Conservation (phyloP, 2,113 vertebrate species). For the Barbus barbus region DNA sequence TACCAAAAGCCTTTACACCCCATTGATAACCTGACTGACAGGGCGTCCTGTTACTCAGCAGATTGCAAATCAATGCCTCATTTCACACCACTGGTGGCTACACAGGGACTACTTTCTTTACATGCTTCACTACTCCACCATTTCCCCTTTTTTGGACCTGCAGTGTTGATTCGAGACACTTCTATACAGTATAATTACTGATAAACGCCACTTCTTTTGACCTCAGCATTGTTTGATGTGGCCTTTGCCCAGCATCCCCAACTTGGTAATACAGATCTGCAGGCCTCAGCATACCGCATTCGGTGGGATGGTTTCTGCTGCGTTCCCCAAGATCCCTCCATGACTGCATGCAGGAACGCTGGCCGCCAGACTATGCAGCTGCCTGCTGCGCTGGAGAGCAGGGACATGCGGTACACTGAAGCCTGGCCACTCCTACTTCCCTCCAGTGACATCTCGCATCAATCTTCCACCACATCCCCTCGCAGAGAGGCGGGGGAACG, state of each 20-base stretch:
- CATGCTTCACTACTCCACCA: slow-evolving; percentile 30
- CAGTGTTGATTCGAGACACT: slow-evolving; percentile 34
- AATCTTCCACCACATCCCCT: slow-evolving; percentile 79
- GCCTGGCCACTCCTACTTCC: slow-evolving; percentile 78
- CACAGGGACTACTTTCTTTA: slow-evolving; percentile 39
- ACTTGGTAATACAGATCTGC: slow-evolving; percentile 33
- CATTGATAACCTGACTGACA: slow-evolving; percentile 77
- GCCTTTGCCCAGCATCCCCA: slow-evolving; percentile 11
- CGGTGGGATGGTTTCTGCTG: slow-evolving; percentile 73
- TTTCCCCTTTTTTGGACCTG: slow-evolving; percentile 29
- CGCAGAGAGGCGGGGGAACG: slow-evolving; percentile 63
- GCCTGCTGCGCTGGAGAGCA: slow-evolving; percentile 75
- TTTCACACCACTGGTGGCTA: slow-evolving; percentile 42
- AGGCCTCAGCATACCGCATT: slow-evolving; percentile 65
- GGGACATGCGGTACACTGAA: slow-evolving; percentile 75
- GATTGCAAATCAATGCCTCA: slow-evolving; percentile 65
- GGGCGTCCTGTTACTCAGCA: slow-evolving; percentile 79
- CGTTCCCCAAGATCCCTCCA: slow-evolving; percentile 72
- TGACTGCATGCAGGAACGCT: slow-evolving; percentile 73
- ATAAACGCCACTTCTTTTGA: slow-evolving; percentile 17
- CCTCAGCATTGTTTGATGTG: slow-evolving; percentile 37
- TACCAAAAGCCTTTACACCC: slow-evolving; percentile 73
- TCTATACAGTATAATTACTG: slow-evolving; percentile 31
- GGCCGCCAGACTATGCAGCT: slow-evolving; percentile 75
- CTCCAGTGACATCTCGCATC: slow-evolving; percentile 79